Percentiles rank a stretch among this genome's conserved stretches.
Conservation (phyloP, 1,140 invertebrate species). For the Pseudomyrmex concolor region DNA sequence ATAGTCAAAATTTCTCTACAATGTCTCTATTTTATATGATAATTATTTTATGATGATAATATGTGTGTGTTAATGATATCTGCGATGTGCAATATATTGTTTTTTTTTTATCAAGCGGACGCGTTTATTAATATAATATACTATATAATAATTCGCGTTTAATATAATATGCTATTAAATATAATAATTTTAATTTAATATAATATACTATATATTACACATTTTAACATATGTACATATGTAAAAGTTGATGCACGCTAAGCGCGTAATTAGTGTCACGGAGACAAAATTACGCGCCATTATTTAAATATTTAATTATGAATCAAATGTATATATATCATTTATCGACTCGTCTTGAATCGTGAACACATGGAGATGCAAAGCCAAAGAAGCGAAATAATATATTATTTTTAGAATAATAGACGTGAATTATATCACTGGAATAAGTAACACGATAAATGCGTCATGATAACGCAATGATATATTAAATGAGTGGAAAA, state of each 20-base stretch:
- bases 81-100: not conserved
- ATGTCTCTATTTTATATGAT: too few species aligned
- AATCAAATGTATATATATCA: slow-evolving; percentile 12
- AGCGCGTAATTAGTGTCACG: not conserved
- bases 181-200: too few species aligned
- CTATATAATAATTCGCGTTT: not conserved
- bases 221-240: not conserved
- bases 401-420: slow-evolving; percentile 1
- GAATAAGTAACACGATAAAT: slow-evolving; percentile 25
- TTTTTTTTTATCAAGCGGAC: not conserved
- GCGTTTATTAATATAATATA: slow-evolving; percentile 33
- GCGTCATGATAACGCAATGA: not conserved
- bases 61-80: not conserved
- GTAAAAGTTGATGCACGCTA: slow-evolving; percentile 15
- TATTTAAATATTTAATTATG: slow-evolving; percentile 32
- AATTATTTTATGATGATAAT: not conserved
- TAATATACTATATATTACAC: too few species aligned
- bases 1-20: too few species aligned
- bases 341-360: not conserved
- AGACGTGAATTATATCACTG: not conserved
- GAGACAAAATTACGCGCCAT: not conserved
- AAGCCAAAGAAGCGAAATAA: not conserved
- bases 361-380: not conserved
- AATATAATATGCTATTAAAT: too few species aligned
- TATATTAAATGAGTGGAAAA: too few species aligned